phyloP scores from a whole-genome alignment of 2,113 vertebrate species.

The Panthera tigris region DNA sequence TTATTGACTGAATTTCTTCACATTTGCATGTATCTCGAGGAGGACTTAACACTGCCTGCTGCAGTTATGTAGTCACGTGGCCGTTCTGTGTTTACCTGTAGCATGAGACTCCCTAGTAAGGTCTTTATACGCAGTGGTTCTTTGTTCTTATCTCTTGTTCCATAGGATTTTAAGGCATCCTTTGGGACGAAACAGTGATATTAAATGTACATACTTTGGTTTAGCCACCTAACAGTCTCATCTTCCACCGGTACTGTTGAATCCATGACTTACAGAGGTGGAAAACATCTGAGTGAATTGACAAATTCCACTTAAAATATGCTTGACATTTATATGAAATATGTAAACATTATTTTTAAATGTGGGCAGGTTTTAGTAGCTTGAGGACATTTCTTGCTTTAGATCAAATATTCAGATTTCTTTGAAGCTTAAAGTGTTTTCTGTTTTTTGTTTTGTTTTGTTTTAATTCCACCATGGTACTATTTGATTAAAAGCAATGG shows the following conservation, averaged over 20 bases:
- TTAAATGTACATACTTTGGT: not conserved
- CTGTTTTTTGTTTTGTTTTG: not conserved
- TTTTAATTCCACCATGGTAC: not conserved
- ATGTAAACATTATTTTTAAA: not conserved
- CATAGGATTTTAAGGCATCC: not conserved
- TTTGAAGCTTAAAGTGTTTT: not conserved
- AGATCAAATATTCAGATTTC: slow-evolving; percentile 3
- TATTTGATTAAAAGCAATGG: not conserved
- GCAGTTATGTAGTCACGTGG: not conserved
- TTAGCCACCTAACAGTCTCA: not conserved
- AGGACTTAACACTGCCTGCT: not conserved
- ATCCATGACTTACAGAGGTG: not conserved
- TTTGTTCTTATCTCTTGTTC: not conserved
- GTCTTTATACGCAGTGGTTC: not conserved
- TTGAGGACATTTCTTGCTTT: not conserved
- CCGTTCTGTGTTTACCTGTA: not conserved
- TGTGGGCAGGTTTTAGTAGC: not conserved
- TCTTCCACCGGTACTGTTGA: not conserved
- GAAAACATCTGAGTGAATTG: not conserved
- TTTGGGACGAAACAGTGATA: not conserved
- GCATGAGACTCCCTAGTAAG: not conserved
- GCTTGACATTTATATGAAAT: not conserved
- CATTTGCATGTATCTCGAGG: not conserved
- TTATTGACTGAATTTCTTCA: not conserved
- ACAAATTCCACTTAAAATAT: not conserved